Evolutionary conservation across 2,888 invertebrate genomes (phyloP), one percentile per base, ranked within the genome.

Genomic region (Tortricodes alternella): DNA sequence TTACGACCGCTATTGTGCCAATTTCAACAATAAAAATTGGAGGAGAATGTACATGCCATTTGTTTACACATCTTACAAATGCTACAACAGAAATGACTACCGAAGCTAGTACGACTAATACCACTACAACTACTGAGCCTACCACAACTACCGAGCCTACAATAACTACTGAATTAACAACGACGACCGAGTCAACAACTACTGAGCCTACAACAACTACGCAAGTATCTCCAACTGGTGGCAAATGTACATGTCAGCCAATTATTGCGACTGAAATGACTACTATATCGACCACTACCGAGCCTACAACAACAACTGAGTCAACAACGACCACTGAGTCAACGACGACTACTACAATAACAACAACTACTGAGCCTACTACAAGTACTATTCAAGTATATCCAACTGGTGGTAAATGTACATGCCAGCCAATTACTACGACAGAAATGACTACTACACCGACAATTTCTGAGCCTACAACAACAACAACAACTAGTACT

Each of bases 191-290:
- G 27, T 41, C 55, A 32, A 18, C 35, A 37, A 16, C 39, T 11
- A 35, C 18, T 11, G 41, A 59, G 19, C n/a, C 48, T n/a, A 43
- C 57, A 44, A 57, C 50, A 11, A 49, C 50, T 3, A 34, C 61
- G 2, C 18, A 16, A 16, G 8, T n/a, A n/a, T n/a, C 37, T 4
- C 16, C 19, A 6, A 27, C 27, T 8, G 27, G 27, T 9, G 27
- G 27, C 2, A 8, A 27, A 2, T 27, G 27, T 27, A 27, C 27
- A 6, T 27, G 27, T 27, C 5, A 21, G 2, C 21, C n/a, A n/a
- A n/a, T n/a, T 18, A 6, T 7, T n/a, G 7, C 7, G 18, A n/a
- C 11, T 1, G 29, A n/a, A 18, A 2, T 19, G 7, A 18, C 15
- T 2, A 11, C 11, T n/a, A 5, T n/a, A 11, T 1, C 29, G 11